phyloP scores from a whole-genome alignment of 2,888 invertebrate genomes.

The Neelides folsomi region DNA sequence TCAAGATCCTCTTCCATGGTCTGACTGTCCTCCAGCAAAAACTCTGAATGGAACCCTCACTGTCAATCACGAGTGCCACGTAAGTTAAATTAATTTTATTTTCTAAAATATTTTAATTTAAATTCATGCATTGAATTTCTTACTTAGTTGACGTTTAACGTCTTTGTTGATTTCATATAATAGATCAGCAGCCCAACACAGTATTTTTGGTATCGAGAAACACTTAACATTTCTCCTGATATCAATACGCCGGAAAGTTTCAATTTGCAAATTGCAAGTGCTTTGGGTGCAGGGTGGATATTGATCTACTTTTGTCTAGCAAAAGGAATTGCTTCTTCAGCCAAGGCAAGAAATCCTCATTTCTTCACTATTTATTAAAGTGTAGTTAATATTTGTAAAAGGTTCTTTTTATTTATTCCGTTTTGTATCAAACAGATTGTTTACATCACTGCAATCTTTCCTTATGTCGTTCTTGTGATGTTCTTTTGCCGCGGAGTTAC shows the following conservation, averaged over 20 bases:
- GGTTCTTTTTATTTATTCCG: neutral
- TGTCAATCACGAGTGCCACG: conserved; percentile 38
- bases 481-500: conserved; percentile 92
- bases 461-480: conserved; percentile 84
- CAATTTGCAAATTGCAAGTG: conserved; percentile 81
- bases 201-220: conserved; percentile 89
- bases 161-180: too few species aligned
- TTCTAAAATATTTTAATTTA: neutral
- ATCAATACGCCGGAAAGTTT: conserved; percentile 73
- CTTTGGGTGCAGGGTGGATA: conserved; percentile 79
- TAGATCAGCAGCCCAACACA: conserved; percentile 79
- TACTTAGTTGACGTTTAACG: too few species aligned
- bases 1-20: conserved; percentile 80
- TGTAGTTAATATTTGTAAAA: neutral
- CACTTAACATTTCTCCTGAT: conserved; percentile 75
- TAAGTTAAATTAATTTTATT: conserved; percentile 29
- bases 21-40: conserved; percentile 56
- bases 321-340: conserved; percentile 91
- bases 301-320: conserved; percentile 94
- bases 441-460: conserved; percentile 91
- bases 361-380: neutral
- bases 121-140: neutral
- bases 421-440: conserved; percentile 46
- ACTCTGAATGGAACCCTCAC: conserved; percentile 26
- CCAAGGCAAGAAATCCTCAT: conserved; percentile 56